phyloP scores from a whole-genome alignment of 2,888 invertebrate species.

The Steinernema scapterisci region DNA sequence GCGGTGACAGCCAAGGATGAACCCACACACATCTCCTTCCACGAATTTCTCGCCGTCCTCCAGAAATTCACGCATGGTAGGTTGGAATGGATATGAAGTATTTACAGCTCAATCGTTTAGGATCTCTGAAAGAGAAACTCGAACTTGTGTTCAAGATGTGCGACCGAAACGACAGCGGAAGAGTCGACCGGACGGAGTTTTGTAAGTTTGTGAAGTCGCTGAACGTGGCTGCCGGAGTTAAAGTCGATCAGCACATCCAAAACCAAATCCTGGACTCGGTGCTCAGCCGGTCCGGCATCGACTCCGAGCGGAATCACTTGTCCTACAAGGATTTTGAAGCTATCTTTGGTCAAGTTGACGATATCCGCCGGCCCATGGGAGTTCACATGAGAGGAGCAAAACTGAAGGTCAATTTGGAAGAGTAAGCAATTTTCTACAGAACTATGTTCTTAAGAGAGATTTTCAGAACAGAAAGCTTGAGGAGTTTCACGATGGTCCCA shows the following conservation, averaged over 20 bases:
- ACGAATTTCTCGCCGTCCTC: constrained; percentile 86
- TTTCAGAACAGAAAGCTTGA: constrained; percentile 63
- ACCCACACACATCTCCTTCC: constrained; percentile 78
- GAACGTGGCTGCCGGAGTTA: constrained; percentile 63
- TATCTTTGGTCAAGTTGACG: constrained; percentile 58
- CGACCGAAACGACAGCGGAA: constrained; percentile 89
- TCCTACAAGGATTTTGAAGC: constrained; percentile 63
- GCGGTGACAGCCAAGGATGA: constrained; percentile 89
- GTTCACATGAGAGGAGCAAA: constrained; percentile 62
- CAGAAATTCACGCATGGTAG: constrained; percentile 54
- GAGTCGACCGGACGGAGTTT: constrained; percentile 88
- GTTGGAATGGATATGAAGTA: constrained; percentile 21
- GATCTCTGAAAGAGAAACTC: constrained; percentile 69
- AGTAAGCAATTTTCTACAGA: constrained; percentile 42
- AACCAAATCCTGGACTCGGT: constrained; percentile 48
- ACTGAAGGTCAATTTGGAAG: constrained; percentile 56
- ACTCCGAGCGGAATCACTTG: constrained; percentile 48
- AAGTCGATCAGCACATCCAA: constrained; percentile 52
- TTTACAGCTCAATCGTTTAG: constrained; percentile 34
- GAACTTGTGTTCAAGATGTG: constrained; percentile 96
- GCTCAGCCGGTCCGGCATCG: constrained; percentile 49
- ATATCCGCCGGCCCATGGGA: constrained; percentile 59
- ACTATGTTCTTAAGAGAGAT: not conserved
- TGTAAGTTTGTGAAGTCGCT: constrained; percentile 80
- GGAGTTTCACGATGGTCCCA: constrained; percentile 61